Evolutionary conservation across 2,113 vertebrate genomes (phyloP), one percentile per base, ranked within the genome.

Genomic region (Heterotilapia buettikoferi): DNA sequence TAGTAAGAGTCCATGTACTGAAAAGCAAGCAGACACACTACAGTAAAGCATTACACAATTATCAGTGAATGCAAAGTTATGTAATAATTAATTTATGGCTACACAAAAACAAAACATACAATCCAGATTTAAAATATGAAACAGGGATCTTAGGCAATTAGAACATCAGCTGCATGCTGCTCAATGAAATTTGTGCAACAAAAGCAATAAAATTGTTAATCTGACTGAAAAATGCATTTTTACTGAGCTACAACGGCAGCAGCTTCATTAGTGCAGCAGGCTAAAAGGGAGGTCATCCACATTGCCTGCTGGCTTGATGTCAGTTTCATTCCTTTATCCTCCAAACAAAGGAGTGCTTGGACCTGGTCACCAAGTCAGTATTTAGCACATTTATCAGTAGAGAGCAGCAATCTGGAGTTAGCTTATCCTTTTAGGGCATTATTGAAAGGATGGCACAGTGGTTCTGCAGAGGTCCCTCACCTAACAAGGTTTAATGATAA

Each of bases 281-380:
- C 79, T 82, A 79, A 89, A 79, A 82, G 81, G 76, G 82, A 78
- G 92, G 90, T 90, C 90, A 90, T 84, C 78, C 38, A 19, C 71
- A 71, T 16, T 8, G 73, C 88, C 89, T 90, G 90, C 88, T 94
- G 91, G 88, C 90, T 80, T 79, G 83, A 83, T 86, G 87, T 94
- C 88, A 73, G 26, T 85, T 84, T 88, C 84, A 84, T 88, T 91
- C 57, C 88, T 92, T 88, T 88, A 92, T 90, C 88, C 18, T 86
- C 53, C 38, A 88, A 91, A 93, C 88, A 92, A 92, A 92, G 89
- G 31, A 66, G 57, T 6, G 26, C 45, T 40, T 73, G 43, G 88
- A 78, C 45, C 14, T 66, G 50, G 57, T 84, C 78, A 89, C 80
- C 47, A 84, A 61, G 59, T 85, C 57, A 18, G 53, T 47, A 36